These are phyloP conservation scores for Pogonocichla stellata DNA, from an alignment of 2,113 vertebrate species.

Conservation along the genomic window DNA sequence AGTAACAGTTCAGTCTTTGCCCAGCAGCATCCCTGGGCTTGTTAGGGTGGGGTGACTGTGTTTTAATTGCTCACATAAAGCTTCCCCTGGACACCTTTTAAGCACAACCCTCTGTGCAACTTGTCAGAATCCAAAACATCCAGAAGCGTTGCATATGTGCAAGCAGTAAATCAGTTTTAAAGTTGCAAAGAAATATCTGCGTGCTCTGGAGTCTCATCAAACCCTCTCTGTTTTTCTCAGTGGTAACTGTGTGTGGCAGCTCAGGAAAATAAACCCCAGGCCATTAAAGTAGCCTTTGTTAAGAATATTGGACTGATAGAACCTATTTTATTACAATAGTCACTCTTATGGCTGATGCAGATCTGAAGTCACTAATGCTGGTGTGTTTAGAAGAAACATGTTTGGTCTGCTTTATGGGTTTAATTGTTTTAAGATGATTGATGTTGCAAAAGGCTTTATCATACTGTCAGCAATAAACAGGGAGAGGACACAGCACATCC, in stretches of 20 bases:
- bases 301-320: background rate
- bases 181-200: background rate
- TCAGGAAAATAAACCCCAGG: constrained; percentile 19
- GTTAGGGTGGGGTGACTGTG: background rate
- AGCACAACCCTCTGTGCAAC: background rate
- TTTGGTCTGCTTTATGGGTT: constrained; percentile 32
- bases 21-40: background rate
- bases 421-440: constrained; percentile 58
- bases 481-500: background rate
- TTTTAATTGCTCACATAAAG: background rate
- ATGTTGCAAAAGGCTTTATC: constrained; percentile 41
- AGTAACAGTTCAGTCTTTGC: background rate
- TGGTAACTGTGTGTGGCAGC: constrained; percentile 2
- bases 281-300: background rate
- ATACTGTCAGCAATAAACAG: constrained; percentile 21
- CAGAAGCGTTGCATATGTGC: background rate
- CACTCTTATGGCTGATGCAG: background rate
- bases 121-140: background rate
- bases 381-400: constrained; percentile 27
- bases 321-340: background rate
- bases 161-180: background rate
- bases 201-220: background rate
- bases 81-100: background rate
- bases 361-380: constrained; percentile 5
- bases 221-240: background rate